These are phyloP conservation scores for Xerus inauris DNA, from an alignment of 2,113 vertebrate species.

Conservation along the genomic window DNA sequence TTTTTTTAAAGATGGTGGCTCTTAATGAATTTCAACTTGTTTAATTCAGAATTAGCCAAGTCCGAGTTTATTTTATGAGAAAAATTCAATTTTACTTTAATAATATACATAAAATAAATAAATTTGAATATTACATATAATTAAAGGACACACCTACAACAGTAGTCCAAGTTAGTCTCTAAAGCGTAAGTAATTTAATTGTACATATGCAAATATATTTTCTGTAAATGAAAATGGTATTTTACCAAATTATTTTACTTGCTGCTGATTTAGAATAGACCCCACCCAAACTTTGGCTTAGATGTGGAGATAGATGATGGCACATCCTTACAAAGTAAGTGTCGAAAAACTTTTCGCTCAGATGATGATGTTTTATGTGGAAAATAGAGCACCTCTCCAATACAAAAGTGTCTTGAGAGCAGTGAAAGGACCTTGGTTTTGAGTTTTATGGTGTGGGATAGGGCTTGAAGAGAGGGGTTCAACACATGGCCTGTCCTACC, in stretches of 20 bases:
- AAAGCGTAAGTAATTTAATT: neutral
- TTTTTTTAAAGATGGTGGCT: neutral
- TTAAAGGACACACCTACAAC: neutral
- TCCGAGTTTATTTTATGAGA: neutral
- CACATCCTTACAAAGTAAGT: neutral
- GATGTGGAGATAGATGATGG: neutral
- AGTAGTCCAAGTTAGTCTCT: neutral
- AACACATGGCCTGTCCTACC: neutral
- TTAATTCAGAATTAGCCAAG: neutral
- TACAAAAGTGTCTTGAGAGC: neutral
- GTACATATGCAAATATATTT: neutral
- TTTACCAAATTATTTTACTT: neutral
- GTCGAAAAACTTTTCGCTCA: neutral
- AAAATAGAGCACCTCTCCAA: neutral
- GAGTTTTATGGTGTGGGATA: neutral
- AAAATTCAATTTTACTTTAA: neutral
- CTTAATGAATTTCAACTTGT: neutral
- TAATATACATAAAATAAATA: too few relatives aligned
- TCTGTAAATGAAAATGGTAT: neutral
- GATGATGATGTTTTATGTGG: neutral
- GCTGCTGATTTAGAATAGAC: neutral
- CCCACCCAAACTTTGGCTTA: neutral
- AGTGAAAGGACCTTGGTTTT: neutral
- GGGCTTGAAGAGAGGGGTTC: neutral
- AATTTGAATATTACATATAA: neutral